Percentiles rank a stretch among this genome's conserved stretches.
phyloP scores from a whole-genome alignment of 23 tunicate species.

The Styela clava region DNA sequence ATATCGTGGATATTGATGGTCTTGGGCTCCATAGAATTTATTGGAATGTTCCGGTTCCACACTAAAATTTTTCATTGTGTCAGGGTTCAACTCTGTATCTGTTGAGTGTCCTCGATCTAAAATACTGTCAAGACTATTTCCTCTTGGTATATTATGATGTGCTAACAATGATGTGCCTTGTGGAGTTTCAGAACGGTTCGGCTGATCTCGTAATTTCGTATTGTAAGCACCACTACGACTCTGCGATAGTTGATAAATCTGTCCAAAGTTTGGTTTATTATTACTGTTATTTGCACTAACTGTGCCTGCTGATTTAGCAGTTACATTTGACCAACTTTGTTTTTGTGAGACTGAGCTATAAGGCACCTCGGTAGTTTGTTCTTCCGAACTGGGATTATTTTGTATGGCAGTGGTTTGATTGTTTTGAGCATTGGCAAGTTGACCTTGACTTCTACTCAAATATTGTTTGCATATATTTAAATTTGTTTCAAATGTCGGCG shows the following conservation, averaged over 20 bases:
- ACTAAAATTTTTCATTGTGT: neutral
- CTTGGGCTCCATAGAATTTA: neutral
- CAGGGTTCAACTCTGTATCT: neutral
- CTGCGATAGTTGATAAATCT: neutral
- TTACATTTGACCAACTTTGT: neutral
- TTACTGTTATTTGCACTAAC: neutral
- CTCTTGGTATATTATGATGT: slow-evolving; percentile 5
- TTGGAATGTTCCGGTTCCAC: neutral
- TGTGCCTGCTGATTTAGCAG: neutral
- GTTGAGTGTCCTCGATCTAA: slow-evolving; percentile 1
- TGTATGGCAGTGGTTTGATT: slow-evolving; percentile 10
- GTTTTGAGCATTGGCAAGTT: neutral
- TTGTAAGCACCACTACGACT: neutral
- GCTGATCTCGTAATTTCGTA: neutral
- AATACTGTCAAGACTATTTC: slow-evolving; percentile 24
- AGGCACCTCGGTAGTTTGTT: neutral
- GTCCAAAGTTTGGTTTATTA: slow-evolving; percentile 16
- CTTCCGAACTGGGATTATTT: neutral
- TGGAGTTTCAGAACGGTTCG: neutral
- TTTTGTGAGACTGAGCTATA: neutral
- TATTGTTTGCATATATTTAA: slow-evolving; percentile 9
- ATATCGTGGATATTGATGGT: neutral
- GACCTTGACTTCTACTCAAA: slow-evolving; percentile 17
- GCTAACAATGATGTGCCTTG: neutral
- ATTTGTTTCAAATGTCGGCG: slow-evolving; percentile 46